Evolutionary conservation across 2,797 vertebrate genomes (phyloP).

Genomic region (Bovichtus variegatus): DNA sequence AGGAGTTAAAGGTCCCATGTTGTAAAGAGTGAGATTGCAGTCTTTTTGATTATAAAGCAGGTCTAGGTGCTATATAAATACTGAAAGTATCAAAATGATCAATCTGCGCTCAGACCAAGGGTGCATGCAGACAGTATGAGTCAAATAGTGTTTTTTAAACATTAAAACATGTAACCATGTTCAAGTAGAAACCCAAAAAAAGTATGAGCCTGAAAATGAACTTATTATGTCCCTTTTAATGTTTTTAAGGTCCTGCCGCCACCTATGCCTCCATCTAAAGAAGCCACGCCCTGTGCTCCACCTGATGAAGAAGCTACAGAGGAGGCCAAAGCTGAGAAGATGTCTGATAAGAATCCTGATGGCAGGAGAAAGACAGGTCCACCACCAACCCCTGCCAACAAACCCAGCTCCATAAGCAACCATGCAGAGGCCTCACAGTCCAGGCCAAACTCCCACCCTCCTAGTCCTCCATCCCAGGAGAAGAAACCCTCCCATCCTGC

Average conservation of each 20-base stretch:
- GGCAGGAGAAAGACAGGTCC: conserved; percentile 74
- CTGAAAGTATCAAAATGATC: too few species aligned
- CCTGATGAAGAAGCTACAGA: conserved; percentile 44
- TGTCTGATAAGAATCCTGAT: conserved; percentile 50
- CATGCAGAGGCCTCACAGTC: conserved; percentile 46
- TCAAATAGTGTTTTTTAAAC: too few species aligned
- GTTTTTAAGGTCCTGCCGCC: conserved; percentile 64
- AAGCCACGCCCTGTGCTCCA: conserved; percentile 54
- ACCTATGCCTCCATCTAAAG: conserved; percentile 75
- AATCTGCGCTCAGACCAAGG: too few species aligned
- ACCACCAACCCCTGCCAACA: conserved; percentile 83
- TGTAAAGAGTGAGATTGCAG: too few species aligned
- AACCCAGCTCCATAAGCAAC: conserved; percentile 71
- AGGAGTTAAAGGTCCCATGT: neutral
- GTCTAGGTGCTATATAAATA: too few species aligned
- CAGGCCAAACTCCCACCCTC: conserved; percentile 65
- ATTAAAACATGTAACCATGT: neutral
- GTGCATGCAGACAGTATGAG: too few species aligned
- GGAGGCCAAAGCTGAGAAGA: conserved; percentile 34
- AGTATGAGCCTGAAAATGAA: neutral
- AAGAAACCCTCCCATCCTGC: conserved; percentile 68
- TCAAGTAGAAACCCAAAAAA: neutral
- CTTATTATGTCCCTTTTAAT: neutral
- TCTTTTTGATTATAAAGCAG: too few species aligned
- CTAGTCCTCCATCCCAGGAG: conserved; percentile 80